These are phyloP conservation scores for Sarcophaga caerulescens DNA, from an alignment of 2,888 invertebrate species.

Conservation along the genomic window DNA sequence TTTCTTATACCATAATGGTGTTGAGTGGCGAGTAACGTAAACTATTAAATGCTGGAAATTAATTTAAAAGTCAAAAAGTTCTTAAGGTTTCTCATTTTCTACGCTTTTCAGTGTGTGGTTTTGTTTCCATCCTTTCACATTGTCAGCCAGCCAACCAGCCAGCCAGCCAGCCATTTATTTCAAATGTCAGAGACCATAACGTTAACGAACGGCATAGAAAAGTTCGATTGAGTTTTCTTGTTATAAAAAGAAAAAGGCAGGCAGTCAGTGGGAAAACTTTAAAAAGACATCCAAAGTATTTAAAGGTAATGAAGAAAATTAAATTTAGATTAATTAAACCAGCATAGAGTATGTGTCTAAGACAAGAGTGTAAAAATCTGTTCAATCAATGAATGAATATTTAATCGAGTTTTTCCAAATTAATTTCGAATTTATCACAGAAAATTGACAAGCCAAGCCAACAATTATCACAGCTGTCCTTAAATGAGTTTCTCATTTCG, in stretches of 20 bases:
- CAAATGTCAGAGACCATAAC: constrained; percentile 53
- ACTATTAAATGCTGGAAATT: constrained; percentile 64
- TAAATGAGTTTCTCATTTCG: too few species aligned
- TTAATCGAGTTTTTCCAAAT: neutral
- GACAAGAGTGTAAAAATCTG: neutral
- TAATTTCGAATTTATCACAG: neutral
- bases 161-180: constrained; percentile 35
- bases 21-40: constrained; percentile 61
- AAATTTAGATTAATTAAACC: neutral
- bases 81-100: constrained; percentile 35
- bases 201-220: constrained; percentile 10
- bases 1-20: constrained; percentile 1
- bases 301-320: neutral
- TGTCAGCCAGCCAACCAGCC: neutral
- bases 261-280: neutral
- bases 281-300: neutral
- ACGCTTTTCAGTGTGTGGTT: constrained; percentile 29
- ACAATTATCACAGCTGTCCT: too few species aligned
- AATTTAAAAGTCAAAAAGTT: constrained; percentile 67
- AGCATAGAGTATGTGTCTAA: neutral
- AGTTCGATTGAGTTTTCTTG: constrained; percentile 43
- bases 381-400: neutral
- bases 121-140: constrained; percentile 60
- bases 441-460: too few species aligned
- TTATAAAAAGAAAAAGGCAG: neutral